These are phyloP conservation scores for Rhinichthys klamathensis DNA, from an alignment of 2,113 vertebrate species.

Conservation along the genomic window DNA sequence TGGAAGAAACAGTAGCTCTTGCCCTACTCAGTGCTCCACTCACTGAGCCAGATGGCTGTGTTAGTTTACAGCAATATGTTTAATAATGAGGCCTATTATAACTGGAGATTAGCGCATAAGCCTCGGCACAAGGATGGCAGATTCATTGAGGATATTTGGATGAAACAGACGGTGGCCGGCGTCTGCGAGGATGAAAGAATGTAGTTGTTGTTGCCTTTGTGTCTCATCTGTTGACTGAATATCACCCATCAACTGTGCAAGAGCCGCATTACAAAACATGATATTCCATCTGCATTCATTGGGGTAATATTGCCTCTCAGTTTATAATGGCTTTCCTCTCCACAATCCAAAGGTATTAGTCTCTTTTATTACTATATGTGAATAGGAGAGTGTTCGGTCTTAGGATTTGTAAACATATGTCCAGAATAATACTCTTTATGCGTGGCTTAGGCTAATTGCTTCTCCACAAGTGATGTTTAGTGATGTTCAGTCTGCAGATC, in stretches of 20 bases:
- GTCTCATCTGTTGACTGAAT: conserved; percentile 29
- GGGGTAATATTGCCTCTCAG: neutral
- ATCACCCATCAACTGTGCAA: neutral
- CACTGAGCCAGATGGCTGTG: conserved; percentile 36
- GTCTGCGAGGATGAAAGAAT: conserved; percentile 26
- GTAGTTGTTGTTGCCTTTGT: conserved; percentile 24
- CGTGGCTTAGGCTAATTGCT: neutral
- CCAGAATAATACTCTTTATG: neutral
- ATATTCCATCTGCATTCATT: conserved; percentile 25
- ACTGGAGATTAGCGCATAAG: conserved; percentile 33
- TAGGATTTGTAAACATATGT: conserved; percentile 19
- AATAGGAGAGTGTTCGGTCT: neutral
- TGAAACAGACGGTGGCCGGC: conserved; percentile 8
- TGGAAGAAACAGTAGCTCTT: conserved; percentile 43
- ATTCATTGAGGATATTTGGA: conserved; percentile 32
- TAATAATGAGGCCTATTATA: conserved; percentile 47
- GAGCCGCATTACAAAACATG: neutral
- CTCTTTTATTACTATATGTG: neutral
- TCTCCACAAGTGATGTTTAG: neutral
- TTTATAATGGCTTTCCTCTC: conserved; percentile 24
- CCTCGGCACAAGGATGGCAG: conserved; percentile 25
- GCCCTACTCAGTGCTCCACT: conserved; percentile 14
- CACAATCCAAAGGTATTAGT: conserved; percentile 8
- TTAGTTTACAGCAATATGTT: conserved; percentile 45
- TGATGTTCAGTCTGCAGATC: neutral